Evolutionary conservation across 1,140 invertebrate genomes (phyloP), one percentile per base, ranked within the genome.

Genomic region (Adoxophyes honmai): DNA sequence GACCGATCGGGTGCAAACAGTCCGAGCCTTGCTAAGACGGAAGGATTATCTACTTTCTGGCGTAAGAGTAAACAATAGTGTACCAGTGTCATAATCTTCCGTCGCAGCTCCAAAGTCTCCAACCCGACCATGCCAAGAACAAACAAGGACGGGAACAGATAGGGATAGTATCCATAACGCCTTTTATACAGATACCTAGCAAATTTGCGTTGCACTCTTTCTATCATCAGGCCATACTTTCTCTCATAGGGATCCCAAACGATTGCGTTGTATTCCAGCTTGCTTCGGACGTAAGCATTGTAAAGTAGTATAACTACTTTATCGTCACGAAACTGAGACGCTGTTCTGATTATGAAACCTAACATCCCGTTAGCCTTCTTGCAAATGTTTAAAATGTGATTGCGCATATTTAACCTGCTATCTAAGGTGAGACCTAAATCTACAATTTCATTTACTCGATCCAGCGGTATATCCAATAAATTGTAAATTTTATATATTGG

Each of bases 211-310:
- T 38, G 37, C 11, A 38, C 37, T 13, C 37, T 38, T 14, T 38
- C 21, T 3, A 14, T 13, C 37, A 38, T 14, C n/a, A 38, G 1
- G 1, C 11, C 3, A 14, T 38, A 52, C 1, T 52, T 52, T 0
- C 1, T 21, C 28, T 52, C 48, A 18, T 35, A 10, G 2, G 51
- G 51, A 18, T 52, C 51, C 51, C 51, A 52, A 5, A 52, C 15
- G 2, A 35, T 14, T 0, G 51, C 4, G 6, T 13, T 15, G 9
- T 35, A 52, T n/a, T 52, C 51, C 13, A 52, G n/a, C 5, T 13
- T 35, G 1, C 51, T 52, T 6, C 33, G 34, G 0, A 52, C 33
- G n/a, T 9, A 52, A 35, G 51, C 33, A 35, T 52, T 18, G 15
- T 52, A 52, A 8, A 52, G n/a, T 35, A 21, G 33, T 8, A 4